phyloP scores from a whole-genome alignment of 2,113 vertebrate species.

The Galeopterus variegatus region DNA sequence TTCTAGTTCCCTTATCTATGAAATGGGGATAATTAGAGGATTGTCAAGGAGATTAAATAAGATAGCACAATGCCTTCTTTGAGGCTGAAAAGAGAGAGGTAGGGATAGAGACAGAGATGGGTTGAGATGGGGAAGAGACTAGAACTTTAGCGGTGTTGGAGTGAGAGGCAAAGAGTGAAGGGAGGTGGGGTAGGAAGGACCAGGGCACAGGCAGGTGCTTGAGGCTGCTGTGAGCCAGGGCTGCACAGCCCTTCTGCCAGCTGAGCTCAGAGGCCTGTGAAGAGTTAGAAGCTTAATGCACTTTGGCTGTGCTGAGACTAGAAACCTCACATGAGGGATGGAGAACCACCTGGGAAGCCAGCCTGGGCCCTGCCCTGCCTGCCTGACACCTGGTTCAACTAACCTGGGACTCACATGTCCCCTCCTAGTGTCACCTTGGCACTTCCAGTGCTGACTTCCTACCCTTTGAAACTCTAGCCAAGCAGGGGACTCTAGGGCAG shows the following conservation, averaged over 20 bases:
- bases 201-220: background rate
- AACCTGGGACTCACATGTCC: background rate
- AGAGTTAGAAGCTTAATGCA: background rate
- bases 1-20: background rate
- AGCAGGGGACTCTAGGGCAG: background rate
- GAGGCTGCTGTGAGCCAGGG: background rate
- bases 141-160: background rate
- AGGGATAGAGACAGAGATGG: background rate
- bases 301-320: background rate
- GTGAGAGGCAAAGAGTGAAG: background rate
- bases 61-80: background rate
- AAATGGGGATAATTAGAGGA: background rate
- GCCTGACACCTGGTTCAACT: background rate
- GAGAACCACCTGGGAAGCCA: background rate
- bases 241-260: background rate
- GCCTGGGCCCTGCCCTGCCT: background rate
- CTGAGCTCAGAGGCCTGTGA: background rate
- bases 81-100: background rate
- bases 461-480: background rate
- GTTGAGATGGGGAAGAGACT: background rate
- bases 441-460: background rate
- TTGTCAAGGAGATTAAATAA: background rate
- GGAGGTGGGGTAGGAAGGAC: background rate
- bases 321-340: background rate
- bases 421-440: background rate